These are phyloP conservation scores for Tetranychus piercei DNA, from an alignment of 2,888 invertebrate species.

Conservation along the genomic window DNA sequence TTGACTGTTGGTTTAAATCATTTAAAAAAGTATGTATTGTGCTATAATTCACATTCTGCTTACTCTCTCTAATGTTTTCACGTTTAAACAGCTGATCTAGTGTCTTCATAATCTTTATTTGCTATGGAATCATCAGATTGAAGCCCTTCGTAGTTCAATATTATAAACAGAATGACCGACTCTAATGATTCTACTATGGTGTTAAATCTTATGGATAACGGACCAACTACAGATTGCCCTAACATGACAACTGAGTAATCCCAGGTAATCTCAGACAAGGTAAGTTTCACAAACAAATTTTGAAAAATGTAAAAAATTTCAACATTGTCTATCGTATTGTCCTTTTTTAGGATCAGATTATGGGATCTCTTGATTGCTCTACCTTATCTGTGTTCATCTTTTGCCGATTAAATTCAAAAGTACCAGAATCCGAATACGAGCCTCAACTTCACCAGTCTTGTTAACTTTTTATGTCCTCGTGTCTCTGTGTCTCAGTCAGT, in stretches of 20 bases:
- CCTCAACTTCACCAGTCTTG: constrained; percentile 60
- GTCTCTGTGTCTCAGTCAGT: constrained; percentile 51
- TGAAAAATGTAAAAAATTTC: not conserved
- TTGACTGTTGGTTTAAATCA: not conserved
- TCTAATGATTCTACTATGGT: too few species aligned
- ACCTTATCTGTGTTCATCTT: constrained; percentile 52
- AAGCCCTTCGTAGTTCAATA: too few species aligned
- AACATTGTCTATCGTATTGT: not conserved
- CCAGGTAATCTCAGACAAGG: constrained; percentile 41
- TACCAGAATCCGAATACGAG: constrained; percentile 50
- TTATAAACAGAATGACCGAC: too few species aligned
- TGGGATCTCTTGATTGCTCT: constrained; percentile 62
- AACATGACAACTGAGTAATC: too few species aligned
- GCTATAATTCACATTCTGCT: too few species aligned
- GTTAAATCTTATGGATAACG: too few species aligned
- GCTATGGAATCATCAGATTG: too few species aligned
- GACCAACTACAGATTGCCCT: too few species aligned
- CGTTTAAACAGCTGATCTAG: too few species aligned
- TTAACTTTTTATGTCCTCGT: constrained; percentile 58
- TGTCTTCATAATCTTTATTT: too few species aligned
- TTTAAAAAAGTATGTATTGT: too few species aligned
- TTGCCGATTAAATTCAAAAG: constrained; percentile 48
- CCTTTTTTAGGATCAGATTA: constrained; percentile 45
- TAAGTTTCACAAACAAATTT: constrained; percentile 30
- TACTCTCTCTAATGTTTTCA: too few species aligned